Conservation (phyloP, 2,113 vertebrate genomes). For the Hucho hucho region DNA sequence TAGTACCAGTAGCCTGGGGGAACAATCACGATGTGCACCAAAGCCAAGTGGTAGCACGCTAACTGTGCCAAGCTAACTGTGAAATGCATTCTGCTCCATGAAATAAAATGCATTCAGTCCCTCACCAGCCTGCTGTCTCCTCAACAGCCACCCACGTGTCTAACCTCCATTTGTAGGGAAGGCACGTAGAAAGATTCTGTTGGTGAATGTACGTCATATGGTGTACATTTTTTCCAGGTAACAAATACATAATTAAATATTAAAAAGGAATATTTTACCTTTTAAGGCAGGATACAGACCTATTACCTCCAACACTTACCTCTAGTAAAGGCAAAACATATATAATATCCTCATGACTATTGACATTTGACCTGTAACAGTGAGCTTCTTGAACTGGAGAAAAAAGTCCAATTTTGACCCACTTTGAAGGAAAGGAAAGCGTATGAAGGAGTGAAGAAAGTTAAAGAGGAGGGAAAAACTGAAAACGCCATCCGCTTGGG, state of each 20-base stretch:
- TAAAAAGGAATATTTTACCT: constrained; percentile 36
- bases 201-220: constrained; percentile 21
- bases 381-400: no score
- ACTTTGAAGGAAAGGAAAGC: background rate
- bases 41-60: constrained; percentile 68
- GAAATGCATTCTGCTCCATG: constrained; percentile 72
- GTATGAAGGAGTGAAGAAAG: background rate
- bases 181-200: background rate
- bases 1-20: constrained; percentile 61
- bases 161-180: background rate
- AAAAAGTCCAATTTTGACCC: no score
- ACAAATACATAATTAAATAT: no score
- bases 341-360: no score
- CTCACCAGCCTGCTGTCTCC: constrained; percentile 9
- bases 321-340: no score
- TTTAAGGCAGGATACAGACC: background rate
- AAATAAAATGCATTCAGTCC: constrained; percentile 62
- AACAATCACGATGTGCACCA: constrained; percentile 70
- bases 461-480: background rate
- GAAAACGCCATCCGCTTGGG: background rate
- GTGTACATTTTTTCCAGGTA: no score
- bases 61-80: constrained; percentile 53
- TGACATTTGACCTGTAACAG: background rate
- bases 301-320: no score
- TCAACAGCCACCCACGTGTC: constrained; percentile 9